Evolutionary conservation across 2,888 invertebrate species (phyloP).

Genomic region (Nomada fabriciana): DNA sequence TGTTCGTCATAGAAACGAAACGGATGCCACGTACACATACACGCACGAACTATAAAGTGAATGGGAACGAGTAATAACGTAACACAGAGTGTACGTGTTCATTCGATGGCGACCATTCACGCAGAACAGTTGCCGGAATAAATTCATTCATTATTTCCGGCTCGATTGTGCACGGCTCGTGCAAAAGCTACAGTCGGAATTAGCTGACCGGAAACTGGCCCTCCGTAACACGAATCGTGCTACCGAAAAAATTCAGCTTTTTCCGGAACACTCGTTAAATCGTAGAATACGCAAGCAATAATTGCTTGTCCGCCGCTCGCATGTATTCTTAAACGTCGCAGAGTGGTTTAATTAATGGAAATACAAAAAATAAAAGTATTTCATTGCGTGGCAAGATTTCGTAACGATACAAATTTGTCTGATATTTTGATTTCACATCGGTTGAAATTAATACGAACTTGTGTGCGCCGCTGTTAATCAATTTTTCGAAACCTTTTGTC

Average conservation of each 20-base stretch:
- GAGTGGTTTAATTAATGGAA: slow-evolving; percentile 23
- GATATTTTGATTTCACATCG: too few species aligned
- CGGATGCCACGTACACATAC: slow-evolving; percentile 8
- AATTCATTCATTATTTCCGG: slow-evolving; percentile 74
- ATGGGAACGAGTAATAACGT: slow-evolving; percentile 43
- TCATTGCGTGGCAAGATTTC: not conserved
- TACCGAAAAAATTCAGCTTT: slow-evolving; percentile 61
- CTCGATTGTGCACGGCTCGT: slow-evolving; percentile 46
- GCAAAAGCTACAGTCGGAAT: slow-evolving; percentile 50
- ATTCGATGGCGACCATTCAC: slow-evolving; percentile 26
- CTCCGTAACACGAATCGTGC: slow-evolving; percentile 38
- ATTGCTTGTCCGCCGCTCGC: not conserved
- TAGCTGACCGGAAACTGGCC: slow-evolving; percentile 71
- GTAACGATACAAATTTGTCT: not conserved
- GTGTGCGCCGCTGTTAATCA: too few species aligned
- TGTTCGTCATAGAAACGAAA: slow-evolving; percentile 52
- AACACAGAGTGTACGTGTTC: slow-evolving; percentile 37
- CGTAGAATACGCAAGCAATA: slow-evolving; percentile 28
- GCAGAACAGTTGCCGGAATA: slow-evolving; percentile 60
- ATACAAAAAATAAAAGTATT: not conserved
- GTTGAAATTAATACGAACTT: too few species aligned
- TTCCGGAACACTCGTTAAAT: slow-evolving; percentile 45
- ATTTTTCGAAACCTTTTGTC: too few species aligned
- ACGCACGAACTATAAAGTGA: not conserved
- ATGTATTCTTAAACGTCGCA: not conserved